These are phyloP conservation scores for Sisyra terminalis DNA, from an alignment of 2,888 invertebrate species.

Conservation along the genomic window DNA sequence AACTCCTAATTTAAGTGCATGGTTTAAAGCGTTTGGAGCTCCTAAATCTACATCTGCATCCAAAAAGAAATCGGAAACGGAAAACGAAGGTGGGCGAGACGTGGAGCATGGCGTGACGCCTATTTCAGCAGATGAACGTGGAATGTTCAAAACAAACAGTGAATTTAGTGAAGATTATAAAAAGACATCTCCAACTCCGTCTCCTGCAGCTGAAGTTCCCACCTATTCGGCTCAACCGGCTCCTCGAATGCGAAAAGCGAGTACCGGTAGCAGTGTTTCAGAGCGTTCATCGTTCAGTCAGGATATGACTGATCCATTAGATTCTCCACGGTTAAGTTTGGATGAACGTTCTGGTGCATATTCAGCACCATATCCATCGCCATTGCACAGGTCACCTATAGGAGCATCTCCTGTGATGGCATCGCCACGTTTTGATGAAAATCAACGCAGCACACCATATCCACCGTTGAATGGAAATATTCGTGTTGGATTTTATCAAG, in stretches of 20 bases:
- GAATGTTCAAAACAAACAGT: not conserved
- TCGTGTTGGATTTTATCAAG: conserved; percentile 78
- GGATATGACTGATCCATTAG: conserved; percentile 31
- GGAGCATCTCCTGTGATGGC: conserved; percentile 44
- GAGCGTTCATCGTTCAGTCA: conserved; percentile 66
- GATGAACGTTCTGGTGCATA: conserved; percentile 41
- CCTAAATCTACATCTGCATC: conserved; percentile 54
- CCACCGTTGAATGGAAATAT: conserved; percentile 67
- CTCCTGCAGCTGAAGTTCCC: conserved; percentile 24
- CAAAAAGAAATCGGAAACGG: conserved; percentile 9
- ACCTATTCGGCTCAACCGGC: conserved; percentile 17
- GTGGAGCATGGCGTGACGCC: conserved; percentile 3
- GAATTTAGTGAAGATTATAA: conserved; percentile 12
- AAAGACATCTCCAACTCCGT: conserved; percentile 13
- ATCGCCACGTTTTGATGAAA: conserved; percentile 56
- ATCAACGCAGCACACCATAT: conserved; percentile 45
- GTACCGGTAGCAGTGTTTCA: conserved; percentile 65
- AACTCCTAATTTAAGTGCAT: conserved; percentile 75
- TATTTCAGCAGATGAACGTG: conserved; percentile 1
- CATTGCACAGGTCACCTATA: conserved; percentile 52
- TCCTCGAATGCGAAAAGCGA: conserved; percentile 47
- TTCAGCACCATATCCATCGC: conserved; percentile 57
- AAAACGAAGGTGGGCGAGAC: not conserved
- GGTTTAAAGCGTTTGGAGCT: conserved; percentile 84
- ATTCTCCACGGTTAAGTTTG: conserved; percentile 48